Percentiles rank a stretch among this genome's conserved stretches.
These are phyloP conservation scores for Antechinus stuartii DNA, from an alignment of 2,113 vertebrate genomes.

Conservation along the genomic window DNA sequence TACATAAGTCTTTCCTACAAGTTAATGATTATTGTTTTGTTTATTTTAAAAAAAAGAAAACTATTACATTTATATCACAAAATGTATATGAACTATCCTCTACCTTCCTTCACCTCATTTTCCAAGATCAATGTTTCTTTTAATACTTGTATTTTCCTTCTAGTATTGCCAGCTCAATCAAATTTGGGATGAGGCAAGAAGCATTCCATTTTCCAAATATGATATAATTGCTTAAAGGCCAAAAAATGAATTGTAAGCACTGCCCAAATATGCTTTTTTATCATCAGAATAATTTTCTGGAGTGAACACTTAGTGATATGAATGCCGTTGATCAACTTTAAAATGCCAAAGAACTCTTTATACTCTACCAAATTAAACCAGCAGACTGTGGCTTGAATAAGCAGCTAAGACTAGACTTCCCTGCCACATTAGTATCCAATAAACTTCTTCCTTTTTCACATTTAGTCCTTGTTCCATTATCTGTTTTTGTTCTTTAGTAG, in stretches of 20 bases:
- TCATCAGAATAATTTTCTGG: conserved; percentile 8
- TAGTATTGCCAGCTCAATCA: background rate
- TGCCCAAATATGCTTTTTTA: background rate
- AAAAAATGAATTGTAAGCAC: conserved; percentile 30
- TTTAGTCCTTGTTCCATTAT: conserved; percentile 39
- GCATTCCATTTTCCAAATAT: conserved; percentile 25
- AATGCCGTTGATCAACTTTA: background rate
- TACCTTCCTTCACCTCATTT: background rate
- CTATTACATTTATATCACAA: conserved; percentile 46
- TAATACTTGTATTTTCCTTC: background rate
- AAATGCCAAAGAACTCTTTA: conserved; percentile 2
- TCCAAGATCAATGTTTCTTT: conserved; percentile 4
- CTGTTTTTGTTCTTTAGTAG: conserved; percentile 40
- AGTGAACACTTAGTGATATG: background rate
- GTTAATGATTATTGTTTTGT: conserved; percentile 17
- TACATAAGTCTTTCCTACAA: conserved; percentile 44
- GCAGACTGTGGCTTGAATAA: conserved; percentile 1
- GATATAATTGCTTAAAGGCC: background rate
- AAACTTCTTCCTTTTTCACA: background rate
- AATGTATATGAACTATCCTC: background rate
- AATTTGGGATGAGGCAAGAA: background rate
- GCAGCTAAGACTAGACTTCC: background rate
- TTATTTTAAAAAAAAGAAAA: conserved; percentile 28
- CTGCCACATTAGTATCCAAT: background rate
- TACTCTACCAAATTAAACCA: background rate